phyloP scores from a whole-genome alignment of 2,888 invertebrate species.

The Synergus japonicus region DNA sequence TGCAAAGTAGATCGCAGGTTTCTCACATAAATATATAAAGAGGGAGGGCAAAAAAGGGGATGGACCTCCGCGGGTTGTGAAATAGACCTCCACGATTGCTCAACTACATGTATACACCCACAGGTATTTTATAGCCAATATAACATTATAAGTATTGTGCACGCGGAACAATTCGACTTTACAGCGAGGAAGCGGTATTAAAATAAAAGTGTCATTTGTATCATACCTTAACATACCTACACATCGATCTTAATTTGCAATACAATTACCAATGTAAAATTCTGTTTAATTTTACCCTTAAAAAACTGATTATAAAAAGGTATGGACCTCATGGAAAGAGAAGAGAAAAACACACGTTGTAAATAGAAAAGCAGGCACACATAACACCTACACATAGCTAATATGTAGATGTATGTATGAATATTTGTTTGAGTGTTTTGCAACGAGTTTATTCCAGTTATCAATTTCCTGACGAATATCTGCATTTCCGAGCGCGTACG shows the following conservation, averaged over 20 bases:
- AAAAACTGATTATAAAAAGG: slow-evolving; percentile 10
- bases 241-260: not conserved
- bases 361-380: not conserved
- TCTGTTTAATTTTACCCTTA: not conserved
- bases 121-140: slow-evolving; percentile 19
- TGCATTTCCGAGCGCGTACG: slow-evolving; percentile 67
- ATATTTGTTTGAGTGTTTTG: slow-evolving; percentile 69
- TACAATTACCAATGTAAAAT: slow-evolving; percentile 11
- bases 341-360: slow-evolving; percentile 1
- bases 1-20: not conserved
- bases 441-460: slow-evolving; percentile 75
- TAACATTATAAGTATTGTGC: slow-evolving; percentile 18
- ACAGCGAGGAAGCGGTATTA: slow-evolving; percentile 2
- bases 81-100: slow-evolving; percentile 22
- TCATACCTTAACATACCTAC: slow-evolving; percentile 20
- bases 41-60: not conserved
- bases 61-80: not conserved
- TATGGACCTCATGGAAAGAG: slow-evolving; percentile 2
- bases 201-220: slow-evolving; percentile 25
- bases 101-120: slow-evolving; percentile 14
- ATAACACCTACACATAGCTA: not conserved
- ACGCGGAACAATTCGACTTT: slow-evolving; percentile 3
- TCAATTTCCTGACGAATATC: slow-evolving; percentile 76
- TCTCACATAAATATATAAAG: not conserved
- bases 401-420: slow-evolving; percentile 39